These are phyloP conservation scores for Nerophis ophidion DNA, from an alignment of 2,113 vertebrate species.

Conservation along the genomic window DNA sequence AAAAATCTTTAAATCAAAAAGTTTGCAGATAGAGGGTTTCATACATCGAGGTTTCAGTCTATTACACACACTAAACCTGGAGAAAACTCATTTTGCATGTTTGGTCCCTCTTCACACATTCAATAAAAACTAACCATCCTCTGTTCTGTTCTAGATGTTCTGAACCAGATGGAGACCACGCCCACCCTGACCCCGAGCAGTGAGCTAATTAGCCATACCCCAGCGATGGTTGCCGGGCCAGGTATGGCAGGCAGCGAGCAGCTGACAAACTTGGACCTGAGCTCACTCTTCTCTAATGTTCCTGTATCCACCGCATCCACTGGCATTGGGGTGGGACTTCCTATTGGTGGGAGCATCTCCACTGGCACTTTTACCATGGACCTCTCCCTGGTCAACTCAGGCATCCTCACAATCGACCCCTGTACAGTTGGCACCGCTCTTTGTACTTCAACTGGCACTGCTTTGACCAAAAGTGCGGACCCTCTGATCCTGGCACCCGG, in stretches of 20 bases:
- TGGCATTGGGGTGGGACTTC: constrained; percentile 46
- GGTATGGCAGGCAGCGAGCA: constrained; percentile 72
- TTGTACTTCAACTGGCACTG: constrained; percentile 51
- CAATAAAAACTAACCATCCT: constrained; percentile 1
- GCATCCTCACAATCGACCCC: constrained; percentile 87
- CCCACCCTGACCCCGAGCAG: constrained; percentile 84
- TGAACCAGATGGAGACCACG: constrained; percentile 82
- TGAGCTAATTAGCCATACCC: constrained; percentile 80
- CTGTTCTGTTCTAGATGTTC: constrained; percentile 73
- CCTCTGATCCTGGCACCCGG: constrained; percentile 83
- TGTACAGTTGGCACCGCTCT: constrained; percentile 77
- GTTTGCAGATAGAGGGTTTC: too few relatives aligned
- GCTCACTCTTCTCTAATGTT: constrained; percentile 83
- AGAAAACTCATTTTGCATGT: too few relatives aligned
- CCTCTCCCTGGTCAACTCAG: constrained; percentile 80
- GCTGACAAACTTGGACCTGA: constrained; percentile 83
- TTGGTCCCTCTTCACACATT: neutral
- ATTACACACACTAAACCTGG: too few relatives aligned
- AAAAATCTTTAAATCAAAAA: too few relatives aligned
- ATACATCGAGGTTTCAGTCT: too few relatives aligned
- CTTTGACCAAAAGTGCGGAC: constrained; percentile 78
- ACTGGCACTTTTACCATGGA: constrained; percentile 74
- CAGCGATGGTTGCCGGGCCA: constrained; percentile 74
- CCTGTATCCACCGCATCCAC: constrained; percentile 57
- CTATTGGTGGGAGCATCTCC: constrained; percentile 47